Conservation (phyloP, 2,888 invertebrate genomes). For the Meandrusa payeni region DNA sequence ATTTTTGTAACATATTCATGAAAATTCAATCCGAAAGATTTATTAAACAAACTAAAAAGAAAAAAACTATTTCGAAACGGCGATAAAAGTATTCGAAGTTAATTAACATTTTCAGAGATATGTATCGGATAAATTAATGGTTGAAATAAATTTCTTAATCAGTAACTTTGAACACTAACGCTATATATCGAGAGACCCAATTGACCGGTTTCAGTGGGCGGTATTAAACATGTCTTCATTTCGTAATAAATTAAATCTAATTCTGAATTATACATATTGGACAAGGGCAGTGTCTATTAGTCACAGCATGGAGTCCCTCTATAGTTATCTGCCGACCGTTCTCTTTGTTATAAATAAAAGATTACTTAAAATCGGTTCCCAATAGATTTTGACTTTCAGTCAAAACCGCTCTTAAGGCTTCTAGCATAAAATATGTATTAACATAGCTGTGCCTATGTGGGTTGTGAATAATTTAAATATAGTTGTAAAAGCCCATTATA, state of each 20-base stretch:
- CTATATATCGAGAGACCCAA: slow-evolving; percentile 49
- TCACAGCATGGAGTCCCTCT: slow-evolving; percentile 69
- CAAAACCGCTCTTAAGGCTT: slow-evolving; percentile 32
- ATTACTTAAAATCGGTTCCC: slow-evolving; percentile 56
- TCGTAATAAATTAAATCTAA: slow-evolving; percentile 66
- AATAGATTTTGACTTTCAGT: slow-evolving; percentile 37
- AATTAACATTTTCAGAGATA: slow-evolving; percentile 40
- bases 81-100: slow-evolving; percentile 26
- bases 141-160: slow-evolving; percentile 53
- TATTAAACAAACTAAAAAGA: background rate
- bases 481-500: slow-evolving; percentile 1
- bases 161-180: slow-evolving; percentile 40
- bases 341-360: slow-evolving; percentile 58
- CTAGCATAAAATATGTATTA: slow-evolving; percentile 28
- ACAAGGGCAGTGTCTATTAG: slow-evolving; percentile 55
- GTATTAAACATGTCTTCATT: slow-evolving; percentile 66
- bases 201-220: slow-evolving; percentile 56
- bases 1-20: background rate
- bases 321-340: slow-evolving; percentile 57
- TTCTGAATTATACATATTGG: slow-evolving; percentile 56
- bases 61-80: slow-evolving; percentile 15
- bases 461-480: slow-evolving; percentile 13
- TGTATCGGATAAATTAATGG: slow-evolving; percentile 34
- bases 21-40: background rate
- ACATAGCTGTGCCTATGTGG: background rate